Percentiles rank a stretch among this genome's conserved stretches.
phyloP scores from a whole-genome alignment of 2,113 vertebrate species.

The Otis tarda region DNA sequence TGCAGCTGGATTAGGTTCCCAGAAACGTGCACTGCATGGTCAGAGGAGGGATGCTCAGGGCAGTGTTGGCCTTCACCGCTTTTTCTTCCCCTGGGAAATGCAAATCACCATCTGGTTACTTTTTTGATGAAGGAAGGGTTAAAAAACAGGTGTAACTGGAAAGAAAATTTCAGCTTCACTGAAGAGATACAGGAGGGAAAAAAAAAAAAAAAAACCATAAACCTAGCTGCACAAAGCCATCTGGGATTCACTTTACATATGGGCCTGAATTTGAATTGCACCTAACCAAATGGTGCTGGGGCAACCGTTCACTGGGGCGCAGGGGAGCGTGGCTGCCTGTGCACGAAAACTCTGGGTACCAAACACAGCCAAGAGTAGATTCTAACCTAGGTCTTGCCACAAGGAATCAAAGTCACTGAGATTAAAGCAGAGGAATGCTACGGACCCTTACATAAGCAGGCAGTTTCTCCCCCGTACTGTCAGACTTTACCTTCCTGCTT shows the following conservation, averaged over 20 bases:
- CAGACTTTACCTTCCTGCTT: background rate
- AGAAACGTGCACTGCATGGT: background rate
- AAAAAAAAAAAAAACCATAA: background rate
- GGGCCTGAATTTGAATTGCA: background rate
- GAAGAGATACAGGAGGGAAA: background rate
- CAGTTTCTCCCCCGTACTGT: background rate
- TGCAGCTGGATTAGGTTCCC: background rate
- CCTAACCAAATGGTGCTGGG: background rate
- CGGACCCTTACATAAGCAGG: background rate
- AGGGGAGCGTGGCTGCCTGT: background rate
- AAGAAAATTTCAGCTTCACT: slow-evolving; percentile 35
- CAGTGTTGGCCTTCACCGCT: background rate
- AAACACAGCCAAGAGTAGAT: background rate
- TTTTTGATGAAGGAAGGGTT: slow-evolving; percentile 4
- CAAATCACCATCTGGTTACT: slow-evolving; percentile 4
- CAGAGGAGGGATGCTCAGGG: background rate
- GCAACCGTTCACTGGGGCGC: background rate
- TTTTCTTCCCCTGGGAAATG: background rate
- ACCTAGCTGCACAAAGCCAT: background rate
- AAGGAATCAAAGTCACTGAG: background rate
- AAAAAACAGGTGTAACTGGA: slow-evolving; percentile 43
- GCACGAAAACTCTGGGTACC: background rate
- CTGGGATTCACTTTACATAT: background rate
- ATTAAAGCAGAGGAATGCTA: background rate
- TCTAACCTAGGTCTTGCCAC: background rate